A percentile compares a stretch with the other conserved stretches of the same genome.
phyloP scores from a whole-genome alignment of 2,888 invertebrate species.

The Drosophila cyrtoloma region DNA sequence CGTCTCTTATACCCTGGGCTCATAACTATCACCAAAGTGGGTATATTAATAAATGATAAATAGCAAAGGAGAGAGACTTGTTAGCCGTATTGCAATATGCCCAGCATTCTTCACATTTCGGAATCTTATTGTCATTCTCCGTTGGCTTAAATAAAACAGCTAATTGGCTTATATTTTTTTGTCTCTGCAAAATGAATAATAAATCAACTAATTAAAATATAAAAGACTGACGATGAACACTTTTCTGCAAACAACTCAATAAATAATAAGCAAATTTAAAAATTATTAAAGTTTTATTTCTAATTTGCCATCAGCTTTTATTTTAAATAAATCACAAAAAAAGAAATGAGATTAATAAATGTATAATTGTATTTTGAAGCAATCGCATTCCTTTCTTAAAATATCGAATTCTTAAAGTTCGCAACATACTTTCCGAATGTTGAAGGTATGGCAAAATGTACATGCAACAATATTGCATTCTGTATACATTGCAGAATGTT shows the following conservation, averaged over 20 bases:
- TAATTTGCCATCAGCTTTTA: background rate
- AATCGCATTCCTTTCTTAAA: rapidly evolving
- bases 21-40: background rate
- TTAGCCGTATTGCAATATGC: background rate
- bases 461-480: background rate
- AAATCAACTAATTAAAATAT: background rate
- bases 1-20: constrained; percentile 32
- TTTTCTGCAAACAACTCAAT: background rate
- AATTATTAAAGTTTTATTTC: background rate
- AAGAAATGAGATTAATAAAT: background rate
- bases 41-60: background rate
- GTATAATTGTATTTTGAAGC: background rate
- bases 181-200: background rate
- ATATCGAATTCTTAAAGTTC: background rate
- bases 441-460: background rate
- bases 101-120: background rate
- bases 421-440: background rate
- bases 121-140: no score
- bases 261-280: background rate
- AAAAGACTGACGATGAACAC: background rate
- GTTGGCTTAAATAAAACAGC: background rate
- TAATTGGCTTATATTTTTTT: background rate
- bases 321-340: rapidly evolving
- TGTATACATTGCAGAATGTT: background rate
- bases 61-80: no score